phyloP scores from a whole-genome alignment of 1,140 invertebrate genomes.

The Heliconius himera region DNA sequence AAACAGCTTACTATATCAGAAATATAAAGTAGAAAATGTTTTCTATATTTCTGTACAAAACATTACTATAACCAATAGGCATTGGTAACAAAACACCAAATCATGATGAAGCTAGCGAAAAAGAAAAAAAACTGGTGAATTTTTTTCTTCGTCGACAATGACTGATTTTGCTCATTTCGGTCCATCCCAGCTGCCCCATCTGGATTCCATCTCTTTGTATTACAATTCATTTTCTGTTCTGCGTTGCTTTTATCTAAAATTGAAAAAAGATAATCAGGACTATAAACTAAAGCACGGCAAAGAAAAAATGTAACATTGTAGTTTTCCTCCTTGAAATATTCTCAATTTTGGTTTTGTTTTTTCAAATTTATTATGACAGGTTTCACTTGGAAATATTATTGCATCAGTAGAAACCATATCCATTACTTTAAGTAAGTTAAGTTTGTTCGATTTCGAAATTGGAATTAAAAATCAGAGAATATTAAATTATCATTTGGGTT shows the following conservation, averaged over 20 bases:
- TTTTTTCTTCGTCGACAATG: constrained; percentile 31
- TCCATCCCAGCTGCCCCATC: constrained; percentile 32
- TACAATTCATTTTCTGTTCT: constrained; percentile 41
- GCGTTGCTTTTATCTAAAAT: constrained; percentile 32
- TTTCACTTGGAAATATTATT: too few relatives aligned
- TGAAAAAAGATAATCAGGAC: constrained; percentile 8
- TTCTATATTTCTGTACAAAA: background rate
- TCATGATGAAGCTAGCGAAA: constrained; percentile 28
- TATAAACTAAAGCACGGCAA: background rate
- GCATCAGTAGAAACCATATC: background rate
- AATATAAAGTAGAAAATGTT: too few relatives aligned
- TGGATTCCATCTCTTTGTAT: constrained; percentile 39
- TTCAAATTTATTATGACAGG: too few relatives aligned
- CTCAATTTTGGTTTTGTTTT: background rate
- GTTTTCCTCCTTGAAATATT: background rate
- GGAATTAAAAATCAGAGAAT: too few relatives aligned
- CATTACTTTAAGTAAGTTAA: background rate
- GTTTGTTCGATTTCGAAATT: background rate
- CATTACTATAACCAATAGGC: background rate
- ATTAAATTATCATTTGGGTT: background rate
- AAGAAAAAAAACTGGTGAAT: constrained; percentile 23
- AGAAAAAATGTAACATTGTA: background rate
- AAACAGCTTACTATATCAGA: too few relatives aligned
- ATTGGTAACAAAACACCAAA: constrained; percentile 22
- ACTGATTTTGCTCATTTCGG: constrained; percentile 40